Evolutionary conservation across 2,113 vertebrate species (phyloP).

Genomic region (Probosciger aterrimus): DNA sequence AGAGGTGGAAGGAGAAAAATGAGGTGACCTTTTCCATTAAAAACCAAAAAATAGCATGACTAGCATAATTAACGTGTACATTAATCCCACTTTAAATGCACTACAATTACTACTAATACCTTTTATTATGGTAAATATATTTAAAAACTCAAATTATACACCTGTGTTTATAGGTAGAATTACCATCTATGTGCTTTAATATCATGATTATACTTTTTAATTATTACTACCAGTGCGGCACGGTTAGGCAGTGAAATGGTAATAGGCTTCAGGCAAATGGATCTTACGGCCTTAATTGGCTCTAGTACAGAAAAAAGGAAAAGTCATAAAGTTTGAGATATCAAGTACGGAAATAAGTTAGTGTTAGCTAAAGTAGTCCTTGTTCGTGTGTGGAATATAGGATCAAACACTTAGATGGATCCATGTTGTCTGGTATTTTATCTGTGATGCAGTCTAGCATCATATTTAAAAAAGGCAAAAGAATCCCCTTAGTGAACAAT

Average conservation of each 20-base stretch:
- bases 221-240: background rate
- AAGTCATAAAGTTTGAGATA: constrained; percentile 16
- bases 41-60: background rate
- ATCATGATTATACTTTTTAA: background rate
- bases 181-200: background rate
- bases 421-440: background rate
- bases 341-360: background rate
- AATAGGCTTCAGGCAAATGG: background rate
- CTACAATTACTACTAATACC: background rate
- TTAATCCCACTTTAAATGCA: constrained; percentile 1
- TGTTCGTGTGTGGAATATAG: background rate
- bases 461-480: background rate
- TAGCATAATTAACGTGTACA: background rate
- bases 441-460: background rate
- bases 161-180: background rate
- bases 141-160: background rate
- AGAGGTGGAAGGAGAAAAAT: background rate
- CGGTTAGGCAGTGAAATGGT: constrained; percentile 1
- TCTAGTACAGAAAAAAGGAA: background rate
- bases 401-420: background rate
- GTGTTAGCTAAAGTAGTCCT: background rate
- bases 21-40: background rate
- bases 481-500: background rate
- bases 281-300: constrained; percentile 7
- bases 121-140: constrained; percentile 19